Evolutionary conservation across 2,797 vertebrate species (phyloP).

Genomic region (Tauraco hartlaubi): DNA sequence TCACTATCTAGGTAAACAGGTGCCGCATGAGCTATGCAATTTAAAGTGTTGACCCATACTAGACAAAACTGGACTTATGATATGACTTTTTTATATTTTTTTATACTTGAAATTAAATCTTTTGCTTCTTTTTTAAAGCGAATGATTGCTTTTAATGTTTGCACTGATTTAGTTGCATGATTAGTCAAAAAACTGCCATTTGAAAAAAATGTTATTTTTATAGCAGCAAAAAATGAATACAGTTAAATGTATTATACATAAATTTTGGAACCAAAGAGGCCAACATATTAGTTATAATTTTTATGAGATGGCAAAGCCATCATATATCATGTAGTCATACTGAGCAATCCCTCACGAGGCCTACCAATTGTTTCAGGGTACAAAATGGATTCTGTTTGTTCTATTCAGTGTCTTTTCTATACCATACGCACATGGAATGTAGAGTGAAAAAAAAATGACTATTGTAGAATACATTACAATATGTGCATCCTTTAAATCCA

Average conservation of each 20-base stretch:
- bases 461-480: slow-evolving; percentile 79
- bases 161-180: slow-evolving; percentile 99
- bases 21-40: slow-evolving; percentile 99
- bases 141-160: slow-evolving; percentile 99
- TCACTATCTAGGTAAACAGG: slow-evolving; percentile 89
- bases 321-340: slow-evolving; percentile 84
- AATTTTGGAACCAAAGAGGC: slow-evolving; percentile 99
- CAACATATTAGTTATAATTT: slow-evolving; percentile 91
- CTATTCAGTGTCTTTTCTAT: slow-evolving; percentile 92
- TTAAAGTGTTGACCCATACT: slow-evolving; percentile 91
- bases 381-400: slow-evolving; percentile 90
- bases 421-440: slow-evolving; percentile 89
- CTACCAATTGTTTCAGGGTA: slow-evolving; percentile 95
- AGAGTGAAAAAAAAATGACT: slow-evolving; percentile 73
- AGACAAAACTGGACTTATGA: slow-evolving; percentile 89
- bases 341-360: slow-evolving; percentile 89
- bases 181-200: slow-evolving; percentile 95
- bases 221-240: slow-evolving; percentile 94
- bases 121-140: slow-evolving; percentile 99
- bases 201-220: slow-evolving; percentile 98
- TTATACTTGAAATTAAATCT: slow-evolving; percentile 99
- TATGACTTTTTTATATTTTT: slow-evolving; percentile 92
- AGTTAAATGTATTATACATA: slow-evolving; percentile 97
- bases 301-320: slow-evolving; percentile 91
- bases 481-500: slow-evolving; percentile 88